Conservation (phyloP, 2,797 vertebrate genomes). For the Scolopax rusticola region DNA sequence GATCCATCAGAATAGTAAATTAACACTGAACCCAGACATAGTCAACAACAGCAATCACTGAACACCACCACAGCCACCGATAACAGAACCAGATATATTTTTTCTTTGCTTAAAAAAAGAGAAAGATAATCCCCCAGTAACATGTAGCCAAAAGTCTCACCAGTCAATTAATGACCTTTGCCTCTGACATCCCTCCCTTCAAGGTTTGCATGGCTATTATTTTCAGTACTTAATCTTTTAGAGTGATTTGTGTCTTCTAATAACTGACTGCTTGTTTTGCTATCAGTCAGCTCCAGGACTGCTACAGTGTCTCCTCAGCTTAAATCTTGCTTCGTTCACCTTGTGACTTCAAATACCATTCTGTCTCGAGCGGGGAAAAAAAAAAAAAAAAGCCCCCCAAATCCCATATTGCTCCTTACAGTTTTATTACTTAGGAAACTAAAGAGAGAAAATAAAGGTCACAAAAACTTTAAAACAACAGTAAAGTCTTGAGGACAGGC, state of each 20-base stretch:
- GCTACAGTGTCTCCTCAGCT: conserved; percentile 8
- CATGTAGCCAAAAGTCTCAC: neutral
- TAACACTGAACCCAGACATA: neutral
- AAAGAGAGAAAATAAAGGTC: conserved; percentile 45
- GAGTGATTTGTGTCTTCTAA: conserved; percentile 56
- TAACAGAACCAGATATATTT: neutral
- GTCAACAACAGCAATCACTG: neutral
- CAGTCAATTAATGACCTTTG: conserved; percentile 62
- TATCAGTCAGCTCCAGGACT: conserved; percentile 59
- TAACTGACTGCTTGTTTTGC: conserved; percentile 55
- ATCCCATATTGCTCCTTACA: conserved; percentile 48
- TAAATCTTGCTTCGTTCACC: conserved; percentile 27
- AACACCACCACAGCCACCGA: neutral
- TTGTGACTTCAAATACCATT: conserved; percentile 28
- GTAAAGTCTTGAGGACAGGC: neutral
- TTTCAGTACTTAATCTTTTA: conserved; percentile 53
- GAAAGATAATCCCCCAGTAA: neutral
- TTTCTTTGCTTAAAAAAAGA: neutral
- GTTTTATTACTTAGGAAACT: conserved; percentile 42
- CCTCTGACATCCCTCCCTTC: neutral
- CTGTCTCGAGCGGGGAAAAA: neutral
- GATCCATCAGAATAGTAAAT: neutral
- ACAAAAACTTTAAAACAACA: conserved; percentile 32
- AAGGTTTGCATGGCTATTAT: conserved; percentile 57
- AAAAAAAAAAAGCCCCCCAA: neutral